Evolutionary conservation across 2,113 vertebrate genomes (phyloP), one percentile per base, ranked within the genome.

Genomic region (Marmota monax): DNA sequence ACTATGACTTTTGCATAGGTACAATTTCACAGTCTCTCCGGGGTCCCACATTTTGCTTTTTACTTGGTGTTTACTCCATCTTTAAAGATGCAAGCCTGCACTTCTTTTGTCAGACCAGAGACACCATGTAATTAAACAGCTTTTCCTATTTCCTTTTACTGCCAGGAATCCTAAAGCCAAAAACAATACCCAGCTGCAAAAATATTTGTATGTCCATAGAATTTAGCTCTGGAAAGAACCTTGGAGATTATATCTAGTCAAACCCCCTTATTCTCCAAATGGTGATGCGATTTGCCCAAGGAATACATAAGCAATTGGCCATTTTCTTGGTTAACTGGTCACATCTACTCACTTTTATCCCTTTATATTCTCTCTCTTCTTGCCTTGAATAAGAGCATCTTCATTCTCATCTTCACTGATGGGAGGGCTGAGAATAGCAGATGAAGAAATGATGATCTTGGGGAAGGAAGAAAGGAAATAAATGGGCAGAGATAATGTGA

Each of bases 241-340:
- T 63, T 63, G 27, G 61, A 63, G 25, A 63, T 63, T 63, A 63
- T 63, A 63, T 90, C 76, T 48, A 83, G 53, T 65, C 77, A 91
- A 92, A 96, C 10, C 32, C 29, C 51, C 42, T 74, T 65, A 86
- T 90, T 91, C 88, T 93, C 9, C 61, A 84, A 73, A 48, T 76
- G 5, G 51, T 23, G 39, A 56, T 39, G 29, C 3, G 9, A 29
- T 84, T 93, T 70, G 9, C 45, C 39, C 67, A 79, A 93, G 16
- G 84, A n/a, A 73, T 61, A 58, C 3, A 22, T 32, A 87, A 84
- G 63, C 34, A 67, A 78, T 53, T 87, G 65, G 65, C 42, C 18
- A 3, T 76, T 73, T 80, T 88, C 90, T 74, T 53, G 1, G 14
- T 27, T 77, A 90, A 88, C 23, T 53, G 48, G 78, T 72, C 27